Evolutionary conservation across 2,888 invertebrate genomes (phyloP).

Genomic region (Yponomeuta plumbellus): DNA sequence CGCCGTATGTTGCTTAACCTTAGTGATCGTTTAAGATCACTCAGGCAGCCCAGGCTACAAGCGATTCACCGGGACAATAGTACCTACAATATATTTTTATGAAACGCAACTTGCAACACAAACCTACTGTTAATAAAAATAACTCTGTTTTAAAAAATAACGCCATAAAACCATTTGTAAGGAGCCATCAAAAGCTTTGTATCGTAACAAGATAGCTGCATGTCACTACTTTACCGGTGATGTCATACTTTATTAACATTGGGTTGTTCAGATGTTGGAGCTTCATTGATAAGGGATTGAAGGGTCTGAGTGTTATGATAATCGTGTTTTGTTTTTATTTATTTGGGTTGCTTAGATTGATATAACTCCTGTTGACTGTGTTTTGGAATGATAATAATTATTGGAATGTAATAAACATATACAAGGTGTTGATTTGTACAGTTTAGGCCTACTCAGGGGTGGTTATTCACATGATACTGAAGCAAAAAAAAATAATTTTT

Average conservation of each 20-base stretch:
- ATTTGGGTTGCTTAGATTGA: neutral
- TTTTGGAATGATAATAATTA: no score
- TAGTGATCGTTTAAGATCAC: no score
- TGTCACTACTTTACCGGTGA: neutral
- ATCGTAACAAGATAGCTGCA: neutral
- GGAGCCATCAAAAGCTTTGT: neutral
- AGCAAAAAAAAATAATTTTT: no score
- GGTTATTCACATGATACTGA: no score
- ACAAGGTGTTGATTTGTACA: no score
- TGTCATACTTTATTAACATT: constrained; percentile 2
- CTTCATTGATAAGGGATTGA: neutral
- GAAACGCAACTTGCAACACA: no score
- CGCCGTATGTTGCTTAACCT: no score
- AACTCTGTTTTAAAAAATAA: neutral
- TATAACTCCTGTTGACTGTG: neutral
- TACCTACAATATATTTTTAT: no score
- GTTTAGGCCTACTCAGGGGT: no score
- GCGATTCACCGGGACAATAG: no score
- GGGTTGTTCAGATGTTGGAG: neutral
- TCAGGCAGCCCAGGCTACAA: no score
- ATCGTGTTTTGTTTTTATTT: neutral
- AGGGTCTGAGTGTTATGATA: neutral
- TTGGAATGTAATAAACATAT: no score
- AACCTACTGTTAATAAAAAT: neutral
- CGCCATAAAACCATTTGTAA: neutral